phyloP scores from a whole-genome alignment of 2,797 vertebrate species.

The Eidolon dupreanum region DNA sequence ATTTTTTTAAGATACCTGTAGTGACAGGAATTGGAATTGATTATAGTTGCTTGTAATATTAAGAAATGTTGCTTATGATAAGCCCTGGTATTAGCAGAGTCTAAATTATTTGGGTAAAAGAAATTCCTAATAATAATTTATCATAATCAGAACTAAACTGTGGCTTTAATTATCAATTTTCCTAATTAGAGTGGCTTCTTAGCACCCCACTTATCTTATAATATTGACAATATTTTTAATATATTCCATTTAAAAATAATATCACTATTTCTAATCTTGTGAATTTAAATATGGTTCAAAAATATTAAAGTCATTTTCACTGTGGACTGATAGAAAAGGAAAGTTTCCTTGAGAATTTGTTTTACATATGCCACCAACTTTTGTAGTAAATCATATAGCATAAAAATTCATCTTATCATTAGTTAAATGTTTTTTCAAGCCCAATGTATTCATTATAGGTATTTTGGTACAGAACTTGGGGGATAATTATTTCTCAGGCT shows the following conservation, averaged over 20 bases:
- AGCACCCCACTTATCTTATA: neutral
- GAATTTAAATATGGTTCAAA: neutral
- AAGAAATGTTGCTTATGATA: neutral
- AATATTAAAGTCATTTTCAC: neutral
- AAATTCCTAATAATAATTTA: neutral
- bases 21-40: neutral
- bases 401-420: neutral
- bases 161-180: neutral
- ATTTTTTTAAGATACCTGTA: neutral
- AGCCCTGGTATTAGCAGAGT: neutral
- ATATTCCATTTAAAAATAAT: neutral
- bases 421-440: neutral
- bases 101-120: neutral
- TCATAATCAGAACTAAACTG: neutral
- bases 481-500: neutral
- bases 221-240: neutral
- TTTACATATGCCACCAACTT: neutral
- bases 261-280: neutral
- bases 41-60: neutral
- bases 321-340: neutral
- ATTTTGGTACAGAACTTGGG: neutral
- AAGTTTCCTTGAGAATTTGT: neutral
- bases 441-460: neutral
- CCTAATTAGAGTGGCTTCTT: neutral
- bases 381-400: neutral